Percentiles rank a stretch among this genome's conserved stretches.
Conservation (phyloP, 1,140 invertebrate species). For the Nixonia krombeini region DNA sequence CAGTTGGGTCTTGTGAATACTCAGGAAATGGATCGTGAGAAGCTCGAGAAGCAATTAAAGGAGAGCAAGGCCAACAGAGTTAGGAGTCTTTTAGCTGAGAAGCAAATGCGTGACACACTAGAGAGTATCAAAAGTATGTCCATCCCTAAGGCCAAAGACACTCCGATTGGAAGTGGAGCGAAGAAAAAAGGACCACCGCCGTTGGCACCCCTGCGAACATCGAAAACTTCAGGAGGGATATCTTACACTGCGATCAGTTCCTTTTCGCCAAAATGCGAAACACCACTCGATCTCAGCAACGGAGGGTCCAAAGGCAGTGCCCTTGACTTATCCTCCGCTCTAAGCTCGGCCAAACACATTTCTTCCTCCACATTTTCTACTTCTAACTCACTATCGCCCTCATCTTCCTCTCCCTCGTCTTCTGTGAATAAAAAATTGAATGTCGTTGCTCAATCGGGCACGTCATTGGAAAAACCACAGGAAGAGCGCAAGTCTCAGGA, state of each 20-base stretch:
- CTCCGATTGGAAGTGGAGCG: background rate
- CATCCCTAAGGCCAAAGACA: conserved; percentile 50
- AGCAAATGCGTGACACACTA: conserved; percentile 65
- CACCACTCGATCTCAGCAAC: conserved; percentile 51
- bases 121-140: conserved; percentile 62
- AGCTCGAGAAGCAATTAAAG: conserved; percentile 60
- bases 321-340: conserved; percentile 46
- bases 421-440: conserved; percentile 7
- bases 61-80: conserved; percentile 64
- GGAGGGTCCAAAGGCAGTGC: conserved; percentile 30
- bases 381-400: too few relatives aligned
- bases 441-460: background rate
- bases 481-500: conserved; percentile 54
- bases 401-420: background rate
- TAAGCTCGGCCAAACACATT: conserved; percentile 25
- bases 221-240: conserved; percentile 45
- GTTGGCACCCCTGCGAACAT: conserved; percentile 56
- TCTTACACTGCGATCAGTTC: conserved; percentile 13
- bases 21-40: conserved; percentile 57
- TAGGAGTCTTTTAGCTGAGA: conserved; percentile 63
- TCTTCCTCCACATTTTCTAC: conserved; percentile 10
- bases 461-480: conserved; percentile 34
- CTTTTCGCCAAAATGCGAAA: conserved; percentile 33
- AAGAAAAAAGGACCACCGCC: conserved; percentile 66
- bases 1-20: conserved; percentile 59